These are phyloP conservation scores for Megathymus violae DNA, from an alignment of 1,140 invertebrate species.

Conservation along the genomic window DNA sequence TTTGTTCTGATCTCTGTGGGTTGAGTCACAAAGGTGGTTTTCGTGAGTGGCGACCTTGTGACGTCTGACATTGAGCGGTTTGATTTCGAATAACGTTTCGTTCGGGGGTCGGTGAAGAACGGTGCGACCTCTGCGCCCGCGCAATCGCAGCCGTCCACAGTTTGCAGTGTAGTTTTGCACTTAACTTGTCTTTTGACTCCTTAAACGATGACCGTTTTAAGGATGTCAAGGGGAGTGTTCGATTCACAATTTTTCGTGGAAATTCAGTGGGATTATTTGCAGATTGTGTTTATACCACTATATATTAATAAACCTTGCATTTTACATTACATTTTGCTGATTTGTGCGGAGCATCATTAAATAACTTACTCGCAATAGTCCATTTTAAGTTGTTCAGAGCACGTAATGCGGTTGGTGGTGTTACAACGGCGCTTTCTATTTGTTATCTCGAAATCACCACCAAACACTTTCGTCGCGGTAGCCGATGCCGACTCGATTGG, in stretches of 20 bases:
- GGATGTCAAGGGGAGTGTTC: background rate
- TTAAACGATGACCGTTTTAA: conserved; percentile 2
- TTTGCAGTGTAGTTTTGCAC: background rate
- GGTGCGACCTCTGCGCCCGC: conserved; percentile 31
- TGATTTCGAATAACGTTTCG: conserved; percentile 63
- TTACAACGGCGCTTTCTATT: conserved; percentile 75
- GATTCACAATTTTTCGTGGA: background rate
- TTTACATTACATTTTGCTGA: conserved; percentile 9
- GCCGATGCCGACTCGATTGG: conserved; percentile 58
- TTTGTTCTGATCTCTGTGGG: conserved; percentile 40
- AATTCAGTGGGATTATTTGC: background rate
- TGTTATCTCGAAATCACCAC: conserved; percentile 69
- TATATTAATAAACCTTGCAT: conserved; percentile 6
- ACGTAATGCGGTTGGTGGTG: conserved; percentile 75
- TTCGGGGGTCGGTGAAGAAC: conserved; percentile 30
- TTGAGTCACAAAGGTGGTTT: conserved; percentile 48
- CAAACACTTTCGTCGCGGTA: conserved; percentile 57
- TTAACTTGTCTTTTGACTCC: conserved; percentile 15
- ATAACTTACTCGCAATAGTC: conserved; percentile 53
- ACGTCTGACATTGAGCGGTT: conserved; percentile 59
- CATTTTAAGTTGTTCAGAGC: conserved; percentile 59
- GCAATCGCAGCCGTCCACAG: conserved; percentile 6
- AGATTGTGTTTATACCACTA: background rate
- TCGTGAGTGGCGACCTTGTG: conserved; percentile 67
- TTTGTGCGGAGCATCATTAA: background rate